A percentile compares a stretch with the other conserved stretches of the same genome.
phyloP scores from a whole-genome alignment of 30 jellyfish, hydroid and myxozoan species.

The Turritopsis rubra region DNA sequence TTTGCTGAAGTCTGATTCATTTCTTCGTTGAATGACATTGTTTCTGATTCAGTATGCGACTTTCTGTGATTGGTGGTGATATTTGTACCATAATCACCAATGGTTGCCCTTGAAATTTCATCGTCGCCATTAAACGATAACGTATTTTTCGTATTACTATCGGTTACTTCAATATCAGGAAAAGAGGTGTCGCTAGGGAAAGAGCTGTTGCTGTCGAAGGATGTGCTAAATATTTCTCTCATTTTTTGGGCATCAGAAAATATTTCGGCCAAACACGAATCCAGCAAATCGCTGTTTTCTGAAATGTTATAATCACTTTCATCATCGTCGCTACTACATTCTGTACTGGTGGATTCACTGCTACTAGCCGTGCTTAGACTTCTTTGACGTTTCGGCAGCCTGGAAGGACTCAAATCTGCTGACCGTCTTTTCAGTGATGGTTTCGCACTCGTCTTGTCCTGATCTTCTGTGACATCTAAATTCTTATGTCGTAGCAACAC shows the following conservation, averaged over 20 bases:
- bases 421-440: background rate
- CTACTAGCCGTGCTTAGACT: background rate
- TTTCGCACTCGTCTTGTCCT: background rate
- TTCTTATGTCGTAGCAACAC: background rate
- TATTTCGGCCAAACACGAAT: slow-evolving; percentile 3
- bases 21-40: background rate
- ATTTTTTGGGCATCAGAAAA: background rate
- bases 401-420: background rate
- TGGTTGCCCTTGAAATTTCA: no score
- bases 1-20: background rate
- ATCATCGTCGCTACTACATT: slow-evolving; percentile 6
- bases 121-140: background rate
- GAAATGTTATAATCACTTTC: background rate
- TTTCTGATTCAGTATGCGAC: background rate
- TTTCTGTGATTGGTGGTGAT: background rate
- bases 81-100: no score
- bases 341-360: background rate
- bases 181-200: background rate
- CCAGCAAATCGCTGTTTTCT: background rate
- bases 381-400: background rate
- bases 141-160: background rate
- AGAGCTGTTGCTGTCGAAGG: background rate
- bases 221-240: background rate
- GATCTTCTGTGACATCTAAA: background rate
- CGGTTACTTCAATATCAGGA: background rate